Base-by-base conservation (phyloP, 30 jellyfish, hydroid and myxozoan genomes). In the Chrysaora quinquecirrha region DNA sequence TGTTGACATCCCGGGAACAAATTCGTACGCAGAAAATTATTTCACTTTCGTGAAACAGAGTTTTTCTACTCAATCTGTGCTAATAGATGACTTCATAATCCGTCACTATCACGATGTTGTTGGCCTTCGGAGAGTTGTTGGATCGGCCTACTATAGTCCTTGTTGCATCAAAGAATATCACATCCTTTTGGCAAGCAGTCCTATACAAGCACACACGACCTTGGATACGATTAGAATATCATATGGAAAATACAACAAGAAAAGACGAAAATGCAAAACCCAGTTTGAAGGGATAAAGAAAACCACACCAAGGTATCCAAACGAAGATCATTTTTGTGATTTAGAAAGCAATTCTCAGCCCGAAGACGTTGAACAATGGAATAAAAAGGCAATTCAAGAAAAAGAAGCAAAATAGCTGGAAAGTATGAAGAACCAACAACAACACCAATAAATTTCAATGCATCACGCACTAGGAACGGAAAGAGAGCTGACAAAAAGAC, bases 11-110 rank as follows among this genome's bases (percentile, higher is more conserved):
- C 9, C 46, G 14, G 27, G 34, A 3, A 63, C 43, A 20, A 63
- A 63, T 28, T 22, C 75, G 4, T 63, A 63, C 46, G 75, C 71
- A 58, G 71, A 58, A 24, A 58, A 58, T 24, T 58, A 58, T 24
- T 58, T 63, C 46, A 63, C 46, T n/a, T 63, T 63, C 16, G 38
- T 63, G 46, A 63, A 63, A 28, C 75, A 63, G 27, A 1, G 43
- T 23, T 28, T 63, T n/a, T 21, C 21, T 20, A 43, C 30, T 63
- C 19, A 23, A 2, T 63, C 75, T 20, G 75, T 63, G 10, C 75
- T 43, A 63, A 23, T 33, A 20, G 75, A 63, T 28, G 27, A 21
- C 46, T 63, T 11, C 75, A 63, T 63, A 3, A 20, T 19, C 3
- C 75, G 27, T 1, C 75, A 63, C 46, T 63, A 20, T 63, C 21